Base-by-base conservation (phyloP, 1,140 invertebrate genomes). In the Rhizoglyphus robini region DNA sequence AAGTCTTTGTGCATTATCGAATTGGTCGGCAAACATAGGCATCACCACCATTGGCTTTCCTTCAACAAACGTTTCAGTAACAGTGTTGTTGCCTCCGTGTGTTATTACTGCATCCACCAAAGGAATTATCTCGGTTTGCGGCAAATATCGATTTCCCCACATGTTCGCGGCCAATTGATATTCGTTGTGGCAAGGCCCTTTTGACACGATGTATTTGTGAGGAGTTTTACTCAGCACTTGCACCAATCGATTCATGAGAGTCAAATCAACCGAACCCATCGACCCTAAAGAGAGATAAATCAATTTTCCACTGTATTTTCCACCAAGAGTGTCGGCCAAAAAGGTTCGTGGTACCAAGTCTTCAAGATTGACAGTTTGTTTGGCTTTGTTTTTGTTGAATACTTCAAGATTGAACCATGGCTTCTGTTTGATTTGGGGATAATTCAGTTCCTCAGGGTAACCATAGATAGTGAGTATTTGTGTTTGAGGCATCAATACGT, bases 71-170 rank as follows among this genome's bases (percentile, higher is more conserved):
- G 54, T 41, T 41, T 66, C 65, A 3, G 51, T 66, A 5, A 65
- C 32, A 15, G 72, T 72, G 41, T 72, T 72, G 47, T 69, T 73
- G 5, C 74, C 74, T 49, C 74, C 73, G 47, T 75, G 74, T 48
- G 71, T 71, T n/a, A 74, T 68, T 48, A 74, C 72, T 20, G 73
- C 32, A 67, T 68, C 66, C 23, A 68, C 38, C 1, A 31, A 2
- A 3, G 38, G 47, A 18, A 67, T 38, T 2, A 67, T 34, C 31
- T 68, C n/a, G 15, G 20, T 2, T 25, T 67, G 66, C 8, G 66
- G 67, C 23, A 67, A 36, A 66, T 27, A 51, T 27, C 46, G 32
- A 8, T 66, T 38, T 18, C 66, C 66, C 67, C 67, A 67, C 49
- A 67, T 69, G 31, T 67, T 67, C 11, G 11, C 1, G 1, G 67